Base-by-base conservation (phyloP, 1,140 invertebrate species). In the Zaprionus africanus region DNA sequence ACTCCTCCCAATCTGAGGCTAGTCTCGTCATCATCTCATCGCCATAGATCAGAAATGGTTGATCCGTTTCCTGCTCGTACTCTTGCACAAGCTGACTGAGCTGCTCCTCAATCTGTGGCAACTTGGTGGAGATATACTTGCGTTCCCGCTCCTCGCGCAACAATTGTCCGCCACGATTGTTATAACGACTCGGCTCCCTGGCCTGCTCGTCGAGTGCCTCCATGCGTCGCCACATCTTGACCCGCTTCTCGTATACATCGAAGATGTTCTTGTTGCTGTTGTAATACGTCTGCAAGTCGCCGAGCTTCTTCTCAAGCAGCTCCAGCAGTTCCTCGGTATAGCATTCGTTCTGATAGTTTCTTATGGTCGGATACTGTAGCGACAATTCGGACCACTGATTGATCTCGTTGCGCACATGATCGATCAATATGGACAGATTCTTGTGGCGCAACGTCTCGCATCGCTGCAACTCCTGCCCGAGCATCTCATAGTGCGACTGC, bases 81-180 rank as follows among this genome's bases (percentile, higher is more conserved):
- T 46, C 24, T 4, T 63, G 53, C 13, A 62, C 59, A 24, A 75
- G 7, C 5, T 75, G 53, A 4, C 5, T 11, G 1, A 75, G 54
- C 1, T 70, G 5, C 1, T 41, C 31, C 34, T 75, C 72, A 12
- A 75, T 53, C n/a, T 22, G 7, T 0, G 66, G 72, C 34, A 75
- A 15, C 15, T 75, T 63, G 1, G 12, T 22, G 12, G 5, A 28
- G 15, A 75, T 75, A 5, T 24, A 7, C 2, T 63, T 75, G 12
- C 72, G 72, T 9, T 75, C 72, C 3, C 59, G 60, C n/a, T 75
- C 72, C 53, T 75, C 72, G 4, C 41, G 41, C 0, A 75, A 26
- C 34, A 75, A 17, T 11, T 51, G 38, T 3, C 72, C 66, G 1
- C 66, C 66, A 19, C 72, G 72, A 70, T 75, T 75, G 4, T 38